Conservation (phyloP, 2,888 invertebrate species). For the Cepaea hortensis region DNA sequence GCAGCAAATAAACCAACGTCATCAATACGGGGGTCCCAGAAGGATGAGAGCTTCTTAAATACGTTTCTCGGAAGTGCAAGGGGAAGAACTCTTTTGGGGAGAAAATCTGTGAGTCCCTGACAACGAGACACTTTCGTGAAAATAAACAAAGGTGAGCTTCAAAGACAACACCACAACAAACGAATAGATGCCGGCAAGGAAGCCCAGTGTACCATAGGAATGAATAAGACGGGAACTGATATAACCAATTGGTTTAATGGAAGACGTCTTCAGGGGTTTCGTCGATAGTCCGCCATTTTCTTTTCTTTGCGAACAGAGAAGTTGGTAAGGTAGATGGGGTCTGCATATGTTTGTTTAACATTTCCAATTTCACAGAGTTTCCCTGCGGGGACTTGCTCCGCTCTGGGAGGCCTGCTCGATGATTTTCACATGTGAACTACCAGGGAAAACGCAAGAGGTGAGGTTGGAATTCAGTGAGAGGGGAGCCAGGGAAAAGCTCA, state of each 20-base stretch:
- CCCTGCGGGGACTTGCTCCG: constrained; percentile 8
- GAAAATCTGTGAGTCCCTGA: constrained; percentile 23
- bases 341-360: constrained; percentile 41
- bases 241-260: background rate
- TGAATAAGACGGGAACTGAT: background rate
- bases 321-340: background rate
- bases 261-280: background rate
- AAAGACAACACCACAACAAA: constrained; percentile 47
- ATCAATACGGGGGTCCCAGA: constrained; percentile 1
- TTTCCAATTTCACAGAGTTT: constrained; percentile 20
- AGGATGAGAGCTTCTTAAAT: constrained; percentile 14
- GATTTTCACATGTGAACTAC: constrained; percentile 26
- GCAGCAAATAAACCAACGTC: constrained; percentile 31
- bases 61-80: constrained; percentile 28
- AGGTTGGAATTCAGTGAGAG: background rate
- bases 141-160: constrained; percentile 39
- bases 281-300: background rate
- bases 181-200: background rate
- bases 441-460: too few relatives aligned
- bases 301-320: background rate
- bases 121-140: constrained; percentile 22
- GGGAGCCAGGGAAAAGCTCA: background rate
- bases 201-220: background rate
- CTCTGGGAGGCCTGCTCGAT: constrained; percentile 40
- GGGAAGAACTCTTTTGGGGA: background rate